phyloP scores from a whole-genome alignment of 2,113 vertebrate genomes.

The Pterophyllum scalare region DNA sequence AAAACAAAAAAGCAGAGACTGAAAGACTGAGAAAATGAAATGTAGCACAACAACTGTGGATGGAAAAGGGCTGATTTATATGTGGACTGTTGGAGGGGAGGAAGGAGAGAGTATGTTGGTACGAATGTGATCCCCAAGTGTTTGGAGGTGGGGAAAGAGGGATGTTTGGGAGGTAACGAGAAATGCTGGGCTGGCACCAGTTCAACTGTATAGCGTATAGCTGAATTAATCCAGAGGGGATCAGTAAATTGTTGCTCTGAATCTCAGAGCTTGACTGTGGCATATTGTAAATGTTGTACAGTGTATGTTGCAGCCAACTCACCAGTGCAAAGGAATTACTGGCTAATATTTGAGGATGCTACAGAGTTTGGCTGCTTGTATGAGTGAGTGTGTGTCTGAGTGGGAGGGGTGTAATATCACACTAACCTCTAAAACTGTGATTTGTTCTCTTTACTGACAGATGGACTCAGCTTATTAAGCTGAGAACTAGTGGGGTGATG shows the following conservation, averaged over 20 bases:
- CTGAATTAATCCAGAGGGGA: conserved; percentile 42
- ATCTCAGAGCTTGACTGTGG: conserved; percentile 61
- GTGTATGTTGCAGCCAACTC: conserved; percentile 69
- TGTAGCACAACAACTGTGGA: conserved; percentile 67
- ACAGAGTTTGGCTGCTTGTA: conserved; percentile 10
- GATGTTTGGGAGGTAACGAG: conserved; percentile 40
- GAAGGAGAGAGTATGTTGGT: conserved; percentile 81
- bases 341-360: conserved; percentile 33
- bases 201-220: conserved; percentile 36
- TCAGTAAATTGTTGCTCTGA: conserved; percentile 61
- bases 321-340: conserved; percentile 73
- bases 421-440: conserved; percentile 72
- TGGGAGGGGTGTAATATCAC: conserved; percentile 50
- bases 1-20: conserved; percentile 6
- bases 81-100: conserved; percentile 62
- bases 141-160: conserved; percentile 13
- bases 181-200: conserved; percentile 87
- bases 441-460: conserved; percentile 61
- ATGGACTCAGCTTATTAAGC: conserved; percentile 45
- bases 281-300: conserved; percentile 70
- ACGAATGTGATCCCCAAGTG: conserved; percentile 78
- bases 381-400: conserved; percentile 19
- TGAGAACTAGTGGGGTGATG: conserved; percentile 28
- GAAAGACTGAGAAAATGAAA: conserved; percentile 35
- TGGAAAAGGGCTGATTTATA: conserved; percentile 79